A percentile compares a stretch with the other conserved stretches of the same genome.
Evolutionary conservation across 2,113 vertebrate species (phyloP).

Genomic region (Poecile atricapillus): DNA sequence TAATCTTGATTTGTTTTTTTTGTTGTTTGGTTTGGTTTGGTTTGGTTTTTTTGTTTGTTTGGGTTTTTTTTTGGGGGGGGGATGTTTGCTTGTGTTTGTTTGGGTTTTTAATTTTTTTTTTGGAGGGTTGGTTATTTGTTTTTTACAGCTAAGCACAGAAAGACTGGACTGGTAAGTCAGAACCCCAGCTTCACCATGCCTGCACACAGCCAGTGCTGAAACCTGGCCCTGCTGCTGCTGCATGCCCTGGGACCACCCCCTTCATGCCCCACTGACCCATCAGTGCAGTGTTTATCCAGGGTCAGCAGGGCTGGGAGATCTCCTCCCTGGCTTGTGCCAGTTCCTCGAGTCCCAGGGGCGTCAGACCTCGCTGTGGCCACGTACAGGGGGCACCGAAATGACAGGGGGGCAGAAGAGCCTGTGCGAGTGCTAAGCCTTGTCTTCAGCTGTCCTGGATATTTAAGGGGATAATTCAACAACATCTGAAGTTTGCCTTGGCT

Average conservation of each 20-base stretch:
- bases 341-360: background rate
- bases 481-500: background rate
- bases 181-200: too few species aligned
- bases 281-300: background rate
- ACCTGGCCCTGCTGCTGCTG: background rate
- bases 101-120: too few species aligned
- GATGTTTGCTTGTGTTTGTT: too few species aligned
- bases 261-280: rapidly evolving
- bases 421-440: background rate
- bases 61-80: background rate
- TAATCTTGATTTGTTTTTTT: background rate
- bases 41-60: background rate
- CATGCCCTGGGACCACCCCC: rapidly evolving
- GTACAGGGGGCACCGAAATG: rapidly evolving
- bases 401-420: background rate
- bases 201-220: background rate
- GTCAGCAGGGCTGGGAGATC: background rate
- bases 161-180: background rate
- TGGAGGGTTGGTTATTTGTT: background rate
- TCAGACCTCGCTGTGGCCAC: background rate
- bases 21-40: too few species aligned
- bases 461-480: background rate
- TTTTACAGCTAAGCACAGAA: background rate
- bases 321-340: rapidly evolving
- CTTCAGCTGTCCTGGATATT: background rate